phyloP scores from a whole-genome alignment of 2,797 vertebrate species.

The Heterohyrax brucei region DNA sequence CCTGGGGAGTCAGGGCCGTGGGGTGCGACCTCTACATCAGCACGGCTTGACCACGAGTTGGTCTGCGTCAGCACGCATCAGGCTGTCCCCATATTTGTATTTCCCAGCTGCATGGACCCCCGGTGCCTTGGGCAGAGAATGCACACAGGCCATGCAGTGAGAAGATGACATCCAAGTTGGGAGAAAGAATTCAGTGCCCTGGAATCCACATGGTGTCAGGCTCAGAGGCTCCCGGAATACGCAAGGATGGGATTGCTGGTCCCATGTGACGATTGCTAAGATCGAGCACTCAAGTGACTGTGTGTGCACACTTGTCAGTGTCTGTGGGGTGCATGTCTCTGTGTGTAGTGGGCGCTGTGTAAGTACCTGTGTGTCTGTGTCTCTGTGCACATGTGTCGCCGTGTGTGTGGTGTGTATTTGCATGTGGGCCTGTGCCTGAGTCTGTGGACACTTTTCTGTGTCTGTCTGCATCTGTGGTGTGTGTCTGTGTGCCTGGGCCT shows the following conservation, averaged over 20 bases:
- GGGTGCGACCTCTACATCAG: fast-evolving
- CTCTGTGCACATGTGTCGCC: no score
- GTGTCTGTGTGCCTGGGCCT: not conserved
- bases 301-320: no score
- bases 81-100: not conserved
- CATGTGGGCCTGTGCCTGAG: no score
- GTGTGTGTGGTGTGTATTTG: no score
- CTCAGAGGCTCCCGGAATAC: not conserved
- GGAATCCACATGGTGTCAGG: fast-evolving
- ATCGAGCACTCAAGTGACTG: no score
- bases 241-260: fast-evolving
- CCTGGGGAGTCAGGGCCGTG: fast-evolving
- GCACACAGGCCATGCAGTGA: fast-evolving
- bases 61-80: not conserved
- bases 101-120: fast-evolving
- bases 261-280: fast-evolving
- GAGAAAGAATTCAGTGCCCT: not conserved
- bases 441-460: no score
- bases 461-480: no score
- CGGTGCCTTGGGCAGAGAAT: not conserved
- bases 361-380: no score
- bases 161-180: fast-evolving
- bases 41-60: fast-evolving
- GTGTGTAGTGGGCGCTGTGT: no score
- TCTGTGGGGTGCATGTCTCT: not conserved